Percentiles rank a stretch among this genome's conserved stretches.
Evolutionary conservation across 2,113 vertebrate genomes (phyloP).

Genomic region (Xiphophorus couchianus): DNA sequence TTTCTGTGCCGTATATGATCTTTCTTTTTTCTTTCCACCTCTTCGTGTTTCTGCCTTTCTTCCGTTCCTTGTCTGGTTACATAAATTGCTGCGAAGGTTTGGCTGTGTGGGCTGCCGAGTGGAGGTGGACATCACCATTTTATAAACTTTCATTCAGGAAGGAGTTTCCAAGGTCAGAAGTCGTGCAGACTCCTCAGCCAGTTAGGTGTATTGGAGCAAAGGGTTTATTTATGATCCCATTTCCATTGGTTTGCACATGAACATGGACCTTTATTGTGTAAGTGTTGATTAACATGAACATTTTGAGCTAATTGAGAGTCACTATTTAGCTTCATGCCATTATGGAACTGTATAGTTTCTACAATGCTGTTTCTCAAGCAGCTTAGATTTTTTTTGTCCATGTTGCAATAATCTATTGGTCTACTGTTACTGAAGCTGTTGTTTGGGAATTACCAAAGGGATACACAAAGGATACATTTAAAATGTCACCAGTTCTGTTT

Average conservation of each 20-base stretch:
- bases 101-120: constrained; percentile 61
- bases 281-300: constrained; percentile 9
- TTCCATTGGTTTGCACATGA: constrained; percentile 36
- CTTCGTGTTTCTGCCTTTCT: constrained; percentile 38
- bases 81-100: constrained; percentile 61
- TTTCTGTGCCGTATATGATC: constrained; percentile 35
- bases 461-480: neutral
- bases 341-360: constrained; percentile 4
- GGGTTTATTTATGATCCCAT: constrained; percentile 54
- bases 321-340: constrained; percentile 7
- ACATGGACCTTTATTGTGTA: constrained; percentile 30
- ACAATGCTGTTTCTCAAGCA: constrained; percentile 15
- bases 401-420: constrained; percentile 9
- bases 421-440: neutral
- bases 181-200: constrained; percentile 47
- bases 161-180: constrained; percentile 58
- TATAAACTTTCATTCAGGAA: constrained; percentile 70
- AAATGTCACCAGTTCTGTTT: neutral
- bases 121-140: constrained; percentile 61
- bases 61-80: constrained; percentile 53
- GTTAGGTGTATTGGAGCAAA: constrained; percentile 34
- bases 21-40: constrained; percentile 36
- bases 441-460: neutral
- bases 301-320: constrained; percentile 20
- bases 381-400: constrained; percentile 24